Conservation (phyloP, 2,113 vertebrate species). For the Taxidea taxus region DNA sequence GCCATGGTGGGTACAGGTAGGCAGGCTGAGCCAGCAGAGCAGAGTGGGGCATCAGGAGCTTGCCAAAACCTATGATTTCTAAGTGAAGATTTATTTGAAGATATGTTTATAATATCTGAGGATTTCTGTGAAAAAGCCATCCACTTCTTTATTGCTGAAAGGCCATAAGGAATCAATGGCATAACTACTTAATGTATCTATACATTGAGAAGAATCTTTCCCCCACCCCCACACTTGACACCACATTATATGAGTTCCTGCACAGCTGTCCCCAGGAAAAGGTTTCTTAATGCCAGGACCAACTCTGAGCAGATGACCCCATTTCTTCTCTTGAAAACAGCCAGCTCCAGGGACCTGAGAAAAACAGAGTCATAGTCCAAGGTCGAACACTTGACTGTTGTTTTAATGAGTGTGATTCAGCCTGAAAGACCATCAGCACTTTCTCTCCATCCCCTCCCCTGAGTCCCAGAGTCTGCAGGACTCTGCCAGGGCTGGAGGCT, state of each 20-base stretch:
- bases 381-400: background rate
- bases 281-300: background rate
- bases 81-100: background rate
- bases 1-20: too few relatives aligned
- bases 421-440: background rate
- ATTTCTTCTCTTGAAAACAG: conserved; percentile 61
- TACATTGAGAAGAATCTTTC: background rate
- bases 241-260: background rate
- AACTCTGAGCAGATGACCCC: conserved; percentile 55
- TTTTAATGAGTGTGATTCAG: background rate
- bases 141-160: background rate
- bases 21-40: too few relatives aligned
- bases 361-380: conserved; percentile 38
- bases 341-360: conserved; percentile 31
- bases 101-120: background rate
- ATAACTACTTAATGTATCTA: background rate
- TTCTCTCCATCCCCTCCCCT: background rate
- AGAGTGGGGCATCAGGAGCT: too few relatives aligned
- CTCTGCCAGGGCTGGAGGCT: background rate
- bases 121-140: background rate
- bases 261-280: background rate
- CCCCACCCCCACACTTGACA: background rate
- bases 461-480: background rate
- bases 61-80: background rate
- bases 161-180: background rate